Base-by-base conservation (phyloP, 2,888 invertebrate genomes). In the Yponomeuta sedellus region DNA sequence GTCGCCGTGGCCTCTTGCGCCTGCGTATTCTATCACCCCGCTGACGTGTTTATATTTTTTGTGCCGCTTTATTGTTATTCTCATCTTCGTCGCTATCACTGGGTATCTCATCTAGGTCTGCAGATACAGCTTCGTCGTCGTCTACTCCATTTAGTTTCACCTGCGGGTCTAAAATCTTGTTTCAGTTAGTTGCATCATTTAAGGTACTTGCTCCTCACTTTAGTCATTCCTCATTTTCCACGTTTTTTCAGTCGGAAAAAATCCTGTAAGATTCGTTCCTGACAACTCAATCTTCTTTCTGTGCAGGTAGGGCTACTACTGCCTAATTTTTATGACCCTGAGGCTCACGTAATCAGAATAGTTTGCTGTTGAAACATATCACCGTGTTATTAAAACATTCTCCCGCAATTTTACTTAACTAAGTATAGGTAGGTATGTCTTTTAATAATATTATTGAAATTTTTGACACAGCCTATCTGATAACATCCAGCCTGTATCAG, bases 41-140 rank as follows among this genome's bases (percentile, higher is more conserved):
- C 83, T 89, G 89, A 90, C 88, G 89, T 90, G 88, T 88, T 88
- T 89, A 87, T 86, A 81, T 86, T 89, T 88, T 88, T 87, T 85
- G 77, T 80, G 73, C 75, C 79, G 80, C 76, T 75, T 81, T 83
- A 56, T 83, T 80, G 82, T 82, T 73, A 75, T n/a, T 34, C 19
- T 73, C 71, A 74, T 22, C 59, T 59, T 25, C 74, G 71, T 74
- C 74, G 73, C 74, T 73, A 72, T 71, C 68, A 68, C 66, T 67
- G 65, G 16, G 44, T 52, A 52, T 52, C 44, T 52, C 16, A 52
- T 12, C 44, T 52, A 52, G 16, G 3, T 52, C 44, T 52, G 16
- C 44, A 16, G 16, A 34, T 34, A 34, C 34, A 8, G 6, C 8
- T 34, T 34, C 34, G 34, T 34, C 34, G 34, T 34, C 34, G 34